phyloP scores from a whole-genome alignment of 2,113 vertebrate species.

The Forbesichthys agassizii region DNA sequence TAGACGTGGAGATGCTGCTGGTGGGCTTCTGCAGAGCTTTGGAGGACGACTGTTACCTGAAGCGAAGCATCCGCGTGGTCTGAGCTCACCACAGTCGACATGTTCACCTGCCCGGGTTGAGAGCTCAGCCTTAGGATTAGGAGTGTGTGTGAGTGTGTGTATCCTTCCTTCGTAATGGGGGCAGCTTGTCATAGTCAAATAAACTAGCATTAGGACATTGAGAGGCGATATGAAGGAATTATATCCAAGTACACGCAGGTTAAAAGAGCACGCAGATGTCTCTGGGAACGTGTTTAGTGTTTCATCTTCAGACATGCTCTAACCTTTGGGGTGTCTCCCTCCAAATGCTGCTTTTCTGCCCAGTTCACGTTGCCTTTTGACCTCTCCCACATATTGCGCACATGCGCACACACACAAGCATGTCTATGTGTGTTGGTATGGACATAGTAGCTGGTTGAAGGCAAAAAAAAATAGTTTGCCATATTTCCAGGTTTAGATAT shows the following conservation, averaged over 20 bases:
- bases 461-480: too few species aligned
- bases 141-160: conserved; percentile 40
- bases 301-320: conserved; percentile 48
- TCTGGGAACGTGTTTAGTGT: conserved; percentile 38
- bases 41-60: conserved; percentile 72
- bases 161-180: conserved; percentile 32
- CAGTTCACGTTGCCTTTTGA: conserved; percentile 23
- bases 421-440: neutral
- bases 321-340: conserved; percentile 36
- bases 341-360: conserved; percentile 37
- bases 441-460: neutral
- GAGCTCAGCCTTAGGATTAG: conserved; percentile 49
- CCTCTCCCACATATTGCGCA: conserved; percentile 2
- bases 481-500: neutral
- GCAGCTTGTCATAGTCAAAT: conserved; percentile 43
- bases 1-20: conserved; percentile 61
- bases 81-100: conserved; percentile 73
- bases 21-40: conserved; percentile 56
- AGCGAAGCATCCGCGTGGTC: conserved; percentile 65
- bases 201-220: conserved; percentile 42
- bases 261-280: conserved; percentile 48
- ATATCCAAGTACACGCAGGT: conserved; percentile 48
- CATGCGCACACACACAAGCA: neutral
- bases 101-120: conserved; percentile 76
- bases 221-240: conserved; percentile 43